A percentile compares a stretch with the other conserved stretches of the same genome.
phyloP scores from a whole-genome alignment of 2,113 vertebrate genomes.

The Calonectris borealis region DNA sequence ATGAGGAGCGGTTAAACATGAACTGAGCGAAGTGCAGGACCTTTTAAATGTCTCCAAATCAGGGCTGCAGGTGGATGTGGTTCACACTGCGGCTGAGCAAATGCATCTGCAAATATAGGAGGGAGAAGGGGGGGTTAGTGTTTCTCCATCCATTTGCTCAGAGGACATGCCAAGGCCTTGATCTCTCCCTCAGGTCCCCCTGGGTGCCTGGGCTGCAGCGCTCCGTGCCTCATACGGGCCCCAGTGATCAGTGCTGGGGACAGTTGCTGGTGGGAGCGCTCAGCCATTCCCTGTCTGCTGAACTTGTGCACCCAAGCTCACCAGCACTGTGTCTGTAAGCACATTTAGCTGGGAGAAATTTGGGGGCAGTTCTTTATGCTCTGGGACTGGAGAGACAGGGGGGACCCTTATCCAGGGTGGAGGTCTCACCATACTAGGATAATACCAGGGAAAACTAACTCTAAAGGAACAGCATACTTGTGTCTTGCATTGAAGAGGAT shows the following conservation, averaged over 20 bases:
- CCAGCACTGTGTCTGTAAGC: neutral
- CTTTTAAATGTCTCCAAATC: neutral
- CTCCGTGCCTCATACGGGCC: fast-evolving
- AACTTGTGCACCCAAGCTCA: neutral
- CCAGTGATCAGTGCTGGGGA: neutral
- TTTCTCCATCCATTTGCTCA: neutral
- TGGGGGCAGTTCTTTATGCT: neutral
- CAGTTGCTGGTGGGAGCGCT: neutral
- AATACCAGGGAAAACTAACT: neutral
- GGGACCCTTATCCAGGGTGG: neutral
- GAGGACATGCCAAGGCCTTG: neutral
- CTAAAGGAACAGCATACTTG: neutral
- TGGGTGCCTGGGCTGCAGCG: neutral
- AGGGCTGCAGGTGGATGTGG: neutral
- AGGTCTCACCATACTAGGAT: neutral
- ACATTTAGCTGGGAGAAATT: neutral
- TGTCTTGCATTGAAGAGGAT: neutral
- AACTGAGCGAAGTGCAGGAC: neutral
- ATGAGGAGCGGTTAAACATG: neutral
- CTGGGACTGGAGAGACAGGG: neutral
- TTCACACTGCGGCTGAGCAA: neutral
- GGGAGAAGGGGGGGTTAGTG: neutral
- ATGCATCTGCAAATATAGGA: neutral
- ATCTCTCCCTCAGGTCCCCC: neutral
- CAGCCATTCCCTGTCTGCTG: neutral